Conservation (phyloP, 2,113 vertebrate species). For the Piprites chloris region DNA sequence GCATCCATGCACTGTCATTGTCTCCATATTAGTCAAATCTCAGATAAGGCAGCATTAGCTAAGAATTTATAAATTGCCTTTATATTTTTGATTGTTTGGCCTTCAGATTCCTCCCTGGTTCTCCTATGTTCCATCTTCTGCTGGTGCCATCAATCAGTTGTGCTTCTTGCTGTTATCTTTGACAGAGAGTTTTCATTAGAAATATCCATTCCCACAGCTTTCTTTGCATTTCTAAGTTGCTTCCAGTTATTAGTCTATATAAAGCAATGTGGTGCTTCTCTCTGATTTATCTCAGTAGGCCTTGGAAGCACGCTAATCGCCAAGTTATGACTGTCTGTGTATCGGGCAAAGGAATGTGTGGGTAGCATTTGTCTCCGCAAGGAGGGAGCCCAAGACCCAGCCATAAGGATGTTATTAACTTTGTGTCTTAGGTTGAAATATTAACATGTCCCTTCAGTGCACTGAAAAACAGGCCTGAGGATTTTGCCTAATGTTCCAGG, state of each 20-base stretch:
- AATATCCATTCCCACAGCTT: background rate
- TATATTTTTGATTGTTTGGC: background rate
- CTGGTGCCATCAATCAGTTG: background rate
- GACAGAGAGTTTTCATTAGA: background rate
- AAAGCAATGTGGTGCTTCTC: background rate
- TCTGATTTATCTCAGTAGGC: slow-evolving; percentile 41
- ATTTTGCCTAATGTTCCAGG: background rate
- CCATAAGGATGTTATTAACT: background rate
- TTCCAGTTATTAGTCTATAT: slow-evolving; percentile 11
- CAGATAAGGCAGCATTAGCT: background rate
- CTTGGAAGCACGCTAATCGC: background rate
- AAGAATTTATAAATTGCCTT: slow-evolving; percentile 19
- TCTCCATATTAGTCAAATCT: background rate
- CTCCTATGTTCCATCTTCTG: background rate
- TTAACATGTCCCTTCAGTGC: background rate
- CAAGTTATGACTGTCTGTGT: slow-evolving; percentile 23
- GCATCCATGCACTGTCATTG: background rate
- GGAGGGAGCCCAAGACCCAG: background rate
- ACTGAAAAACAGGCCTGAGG: background rate
- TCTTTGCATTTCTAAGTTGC: background rate
- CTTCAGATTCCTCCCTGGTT: slow-evolving; percentile 1
- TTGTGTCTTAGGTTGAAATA: background rate
- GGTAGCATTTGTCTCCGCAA: background rate
- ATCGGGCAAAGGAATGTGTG: background rate
- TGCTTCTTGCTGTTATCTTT: background rate